Evolutionary conservation across 2,888 invertebrate species (phyloP).

Genomic region (Atethmia centrago): DNA sequence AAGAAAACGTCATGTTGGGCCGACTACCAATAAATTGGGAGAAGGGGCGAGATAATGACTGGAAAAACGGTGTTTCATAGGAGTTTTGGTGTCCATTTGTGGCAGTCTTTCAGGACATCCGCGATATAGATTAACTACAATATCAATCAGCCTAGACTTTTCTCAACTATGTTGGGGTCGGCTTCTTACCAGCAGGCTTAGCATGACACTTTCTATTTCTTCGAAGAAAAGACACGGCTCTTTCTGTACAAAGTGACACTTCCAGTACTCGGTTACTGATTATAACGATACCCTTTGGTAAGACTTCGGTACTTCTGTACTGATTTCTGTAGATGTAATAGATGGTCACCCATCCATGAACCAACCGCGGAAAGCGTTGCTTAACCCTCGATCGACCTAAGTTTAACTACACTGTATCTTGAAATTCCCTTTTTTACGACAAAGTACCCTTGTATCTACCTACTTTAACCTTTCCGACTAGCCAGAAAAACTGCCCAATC

Average conservation of each 20-base stretch:
- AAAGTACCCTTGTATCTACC: neutral
- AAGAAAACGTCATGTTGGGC: no score
- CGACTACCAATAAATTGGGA: no score
- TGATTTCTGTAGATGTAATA: neutral
- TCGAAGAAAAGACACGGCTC: no score
- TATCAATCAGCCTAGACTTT: no score
- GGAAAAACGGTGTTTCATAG: neutral
- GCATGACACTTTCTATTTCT: no score
- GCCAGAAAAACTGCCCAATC: conserved; percentile 64
- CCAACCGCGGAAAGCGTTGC: neutral
- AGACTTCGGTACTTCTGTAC: neutral
- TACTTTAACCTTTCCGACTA: conserved; percentile 44
- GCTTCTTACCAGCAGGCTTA: no score
- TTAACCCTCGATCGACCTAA: neutral
- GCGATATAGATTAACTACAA: no score
- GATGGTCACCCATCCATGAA: neutral
- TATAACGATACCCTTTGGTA: neutral
- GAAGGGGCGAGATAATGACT: no score
- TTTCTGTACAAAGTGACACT: no score
- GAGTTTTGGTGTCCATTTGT: neutral
- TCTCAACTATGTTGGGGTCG: no score
- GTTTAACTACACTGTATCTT: neutral
- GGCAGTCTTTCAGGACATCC: neutral
- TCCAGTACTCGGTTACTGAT: neutral
- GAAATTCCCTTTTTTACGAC: neutral